Conservation (phyloP, 1,140 invertebrate species). For the Charaxes varanes region DNA sequence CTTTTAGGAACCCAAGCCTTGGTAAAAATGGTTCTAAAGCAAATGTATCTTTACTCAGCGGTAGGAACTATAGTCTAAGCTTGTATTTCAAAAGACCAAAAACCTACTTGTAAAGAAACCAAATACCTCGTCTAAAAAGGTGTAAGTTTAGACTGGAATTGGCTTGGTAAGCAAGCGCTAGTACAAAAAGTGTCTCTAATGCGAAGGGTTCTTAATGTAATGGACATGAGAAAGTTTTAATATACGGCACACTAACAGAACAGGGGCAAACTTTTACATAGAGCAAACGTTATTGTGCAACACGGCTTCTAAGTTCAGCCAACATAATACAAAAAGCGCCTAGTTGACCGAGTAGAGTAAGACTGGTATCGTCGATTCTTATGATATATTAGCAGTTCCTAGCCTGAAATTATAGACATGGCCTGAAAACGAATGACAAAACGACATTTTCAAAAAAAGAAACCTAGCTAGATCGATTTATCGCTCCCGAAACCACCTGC, state of each 20-base stretch:
- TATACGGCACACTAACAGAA: conserved; percentile 45
- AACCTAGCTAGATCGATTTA: too few species aligned
- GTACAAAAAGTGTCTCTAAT: conserved; percentile 32
- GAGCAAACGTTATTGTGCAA: conserved; percentile 9
- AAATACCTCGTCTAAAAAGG: conserved; percentile 14
- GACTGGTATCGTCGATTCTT: too few species aligned
- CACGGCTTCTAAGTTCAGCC: not conserved
- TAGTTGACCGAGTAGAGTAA: too few species aligned
- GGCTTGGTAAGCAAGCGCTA: conserved; percentile 24
- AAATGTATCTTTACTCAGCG: not conserved
- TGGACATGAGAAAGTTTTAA: conserved; percentile 50
- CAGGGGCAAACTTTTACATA: conserved; percentile 32
- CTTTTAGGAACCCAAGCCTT: too few species aligned
- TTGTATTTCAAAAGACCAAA: conserved; percentile 2
- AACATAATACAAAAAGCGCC: conserved; percentile 1
- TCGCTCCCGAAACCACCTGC: too few species aligned
- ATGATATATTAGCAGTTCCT: too few species aligned
- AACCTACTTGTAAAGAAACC: conserved; percentile 10
- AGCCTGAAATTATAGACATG: too few species aligned
- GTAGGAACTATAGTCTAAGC: conserved; percentile 2
- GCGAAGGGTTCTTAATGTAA: conserved; percentile 42
- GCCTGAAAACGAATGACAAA: too few species aligned
- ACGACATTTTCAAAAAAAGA: too few species aligned
- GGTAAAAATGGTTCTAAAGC: too few species aligned
- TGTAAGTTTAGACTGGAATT: conserved; percentile 16